Base-by-base conservation (phyloP, 1,140 invertebrate species). In the Drosophila repletoides region DNA sequence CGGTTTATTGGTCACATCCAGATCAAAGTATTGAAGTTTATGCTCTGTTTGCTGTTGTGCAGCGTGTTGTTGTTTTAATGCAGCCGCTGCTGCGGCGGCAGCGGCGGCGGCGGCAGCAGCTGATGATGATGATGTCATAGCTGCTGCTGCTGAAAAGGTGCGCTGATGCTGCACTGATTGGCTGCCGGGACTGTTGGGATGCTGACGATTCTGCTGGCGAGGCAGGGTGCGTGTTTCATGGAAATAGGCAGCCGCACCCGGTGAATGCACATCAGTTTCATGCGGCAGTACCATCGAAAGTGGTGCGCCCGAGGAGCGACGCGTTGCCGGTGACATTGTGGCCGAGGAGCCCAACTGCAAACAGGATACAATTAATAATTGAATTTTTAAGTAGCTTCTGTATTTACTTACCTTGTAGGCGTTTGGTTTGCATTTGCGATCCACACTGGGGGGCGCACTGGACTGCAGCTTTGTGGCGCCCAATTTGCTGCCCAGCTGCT, bases 21-120 rank as follows among this genome's bases (percentile, higher is more conserved):
- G 91, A 91, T 96, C 95, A 34, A 96, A 91, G 90, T 96, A 96
- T 76, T 96, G 60, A 88, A 90, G 31, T 80, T 74, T 89, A 22
- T 89, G 88, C 46, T 88, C 76, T 3, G 89, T 60, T 12, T 74
- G 76, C 31, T 66, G 66, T 31, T 12, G 7, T 21, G 63, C 17
- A 4, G 63, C 15, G 5, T 60, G 31, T 4, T 49, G 65, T 9
- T 70, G 70, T 12, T 87, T 86, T 4, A 59, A 7, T 5, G 48
- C 55, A 3, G 55, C 67, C 0, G 46, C 52, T 0, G 53, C 12
- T 36, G 49, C 55, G 1, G 45, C 53, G 5, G 40, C 28, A 14
- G 19, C 51, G 1, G 38, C 58, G 5, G 41, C 43, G 22, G 10
- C 48, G 2, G 56, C 19, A 14, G 43, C 33, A 21, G 58, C 5